Evolutionary conservation across 2,888 invertebrate species (phyloP).

Genomic region (Synergus itoensis): DNA sequence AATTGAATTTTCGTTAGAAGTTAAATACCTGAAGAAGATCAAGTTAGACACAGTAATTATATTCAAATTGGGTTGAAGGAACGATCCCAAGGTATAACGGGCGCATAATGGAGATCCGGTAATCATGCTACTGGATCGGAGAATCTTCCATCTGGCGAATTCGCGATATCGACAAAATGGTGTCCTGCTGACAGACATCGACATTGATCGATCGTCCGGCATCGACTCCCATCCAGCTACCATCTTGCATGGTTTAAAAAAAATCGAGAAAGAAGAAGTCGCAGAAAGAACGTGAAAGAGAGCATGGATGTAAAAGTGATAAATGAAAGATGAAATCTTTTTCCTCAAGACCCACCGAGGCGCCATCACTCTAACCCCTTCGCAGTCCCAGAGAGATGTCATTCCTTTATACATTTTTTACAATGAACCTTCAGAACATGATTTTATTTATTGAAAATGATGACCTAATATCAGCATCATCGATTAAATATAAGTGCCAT

Average conservation of each 20-base stretch:
- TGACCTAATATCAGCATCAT: not conserved
- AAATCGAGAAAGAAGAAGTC: not conserved
- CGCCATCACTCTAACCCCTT: not conserved
- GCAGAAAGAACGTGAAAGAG: constrained; percentile 22
- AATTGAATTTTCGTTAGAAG: not conserved
- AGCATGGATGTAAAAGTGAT: constrained; percentile 20
- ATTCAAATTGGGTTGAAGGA: constrained; percentile 4
- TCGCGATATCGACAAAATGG: constrained; percentile 32
- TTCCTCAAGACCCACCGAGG: not conserved
- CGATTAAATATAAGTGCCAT: too few species aligned
- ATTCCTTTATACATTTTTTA: not conserved
- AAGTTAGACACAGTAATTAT: constrained; percentile 25
- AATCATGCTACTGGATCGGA: constrained; percentile 18
- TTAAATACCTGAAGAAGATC: constrained; percentile 9
- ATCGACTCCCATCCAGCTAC: constrained; percentile 12
- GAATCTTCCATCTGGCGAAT: constrained; percentile 14
- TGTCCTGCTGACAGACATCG: constrained; percentile 29
- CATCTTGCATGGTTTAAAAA: not conserved
- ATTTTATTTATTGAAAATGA: not conserved
- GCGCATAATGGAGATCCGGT: constrained; percentile 29
- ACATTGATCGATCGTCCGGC: constrained; percentile 24
- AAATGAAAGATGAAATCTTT: constrained; percentile 26
- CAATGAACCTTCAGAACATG: not conserved
- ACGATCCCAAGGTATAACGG: not conserved
- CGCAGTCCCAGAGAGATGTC: constrained; percentile 1